Percentiles rank a stretch among this genome's conserved stretches.
Evolutionary conservation across 2,113 vertebrate genomes (phyloP).

Genomic region (Semicossyphus pulcher): DNA sequence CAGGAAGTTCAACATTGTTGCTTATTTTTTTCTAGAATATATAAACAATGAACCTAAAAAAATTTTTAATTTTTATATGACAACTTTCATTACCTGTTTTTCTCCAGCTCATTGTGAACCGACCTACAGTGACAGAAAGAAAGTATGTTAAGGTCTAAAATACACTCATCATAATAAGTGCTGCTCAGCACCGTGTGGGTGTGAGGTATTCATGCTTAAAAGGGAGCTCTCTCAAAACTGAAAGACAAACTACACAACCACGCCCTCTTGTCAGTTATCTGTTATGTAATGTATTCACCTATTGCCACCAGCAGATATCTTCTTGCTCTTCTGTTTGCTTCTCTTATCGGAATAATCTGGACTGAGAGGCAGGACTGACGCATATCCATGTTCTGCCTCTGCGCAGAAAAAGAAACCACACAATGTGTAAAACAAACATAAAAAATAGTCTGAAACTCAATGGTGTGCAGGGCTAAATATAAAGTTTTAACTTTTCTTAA

Average conservation of each 20-base stretch:
- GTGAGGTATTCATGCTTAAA: background rate
- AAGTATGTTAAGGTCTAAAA: background rate
- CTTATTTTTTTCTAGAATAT: too few species aligned
- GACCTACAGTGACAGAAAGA: slow-evolving; percentile 80
- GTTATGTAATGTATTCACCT: slow-evolving; percentile 77
- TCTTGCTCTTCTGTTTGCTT: slow-evolving; percentile 83
- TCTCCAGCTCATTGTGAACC: slow-evolving; percentile 91
- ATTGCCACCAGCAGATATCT: slow-evolving; percentile 77
- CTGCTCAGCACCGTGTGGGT: background rate
- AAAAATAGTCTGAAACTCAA: background rate
- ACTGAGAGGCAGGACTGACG: slow-evolving; percentile 85
- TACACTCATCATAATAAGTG: background rate
- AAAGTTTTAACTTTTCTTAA: background rate
- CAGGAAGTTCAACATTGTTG: rapidly evolving
- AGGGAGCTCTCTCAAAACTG: slow-evolving; percentile 17
- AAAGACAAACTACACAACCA: slow-evolving; percentile 33
- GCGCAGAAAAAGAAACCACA: slow-evolving; percentile 28
- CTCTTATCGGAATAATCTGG: slow-evolving; percentile 74
- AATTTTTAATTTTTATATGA: too few species aligned
- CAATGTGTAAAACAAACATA: background rate
- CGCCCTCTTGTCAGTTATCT: slow-evolving; percentile 48
- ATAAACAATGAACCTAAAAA: background rate
- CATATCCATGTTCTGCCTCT: slow-evolving; percentile 95
- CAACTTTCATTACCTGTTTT: slow-evolving; percentile 85
- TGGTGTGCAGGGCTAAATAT: background rate